Evolutionary conservation across 2,113 vertebrate species (phyloP).

Genomic region (Platichthys stellatus): DNA sequence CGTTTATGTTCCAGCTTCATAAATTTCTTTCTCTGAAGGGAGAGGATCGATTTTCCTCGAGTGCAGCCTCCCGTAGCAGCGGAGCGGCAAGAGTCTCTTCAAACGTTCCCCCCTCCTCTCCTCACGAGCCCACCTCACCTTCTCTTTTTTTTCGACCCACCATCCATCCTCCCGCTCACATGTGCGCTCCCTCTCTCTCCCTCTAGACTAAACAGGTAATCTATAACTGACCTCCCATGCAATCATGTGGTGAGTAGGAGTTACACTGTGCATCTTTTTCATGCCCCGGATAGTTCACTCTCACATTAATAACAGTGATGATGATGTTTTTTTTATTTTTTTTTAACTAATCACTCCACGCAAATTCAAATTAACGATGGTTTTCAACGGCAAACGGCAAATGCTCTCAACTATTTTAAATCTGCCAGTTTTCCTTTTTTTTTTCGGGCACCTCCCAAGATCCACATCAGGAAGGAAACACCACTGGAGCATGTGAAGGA

Average conservation of each 20-base stretch:
- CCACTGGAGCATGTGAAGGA: conserved; percentile 9
- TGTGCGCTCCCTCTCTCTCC: conserved; percentile 12
- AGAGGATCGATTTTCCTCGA: conserved; percentile 79
- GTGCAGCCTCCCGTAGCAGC: conserved; percentile 54
- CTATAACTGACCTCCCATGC: conserved; percentile 58
- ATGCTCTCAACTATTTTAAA: background rate
- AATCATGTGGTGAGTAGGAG: conserved; percentile 31
- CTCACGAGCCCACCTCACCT: conserved; percentile 9
- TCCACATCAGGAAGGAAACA: background rate
- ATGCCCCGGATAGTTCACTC: conserved; percentile 9
- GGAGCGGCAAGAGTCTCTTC: conserved; percentile 46
- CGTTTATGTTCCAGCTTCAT: conserved; percentile 81
- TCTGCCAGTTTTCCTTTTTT: conserved; percentile 14
- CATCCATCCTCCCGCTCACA: conserved; percentile 38
- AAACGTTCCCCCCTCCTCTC: conserved; percentile 40
- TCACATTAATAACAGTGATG: conserved; percentile 32
- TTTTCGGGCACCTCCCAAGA: conserved; percentile 35
- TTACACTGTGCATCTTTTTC: conserved; percentile 9
- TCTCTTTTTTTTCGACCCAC: background rate
- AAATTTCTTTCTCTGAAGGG: conserved; percentile 80
- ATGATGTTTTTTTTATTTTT: background rate
- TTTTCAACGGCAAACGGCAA: conserved; percentile 7
- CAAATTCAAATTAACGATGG: conserved; percentile 26
- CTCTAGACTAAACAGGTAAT: conserved; percentile 58
- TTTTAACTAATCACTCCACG: conserved; percentile 31